Base-by-base conservation (phyloP, 2,888 invertebrate species). In the Electrophaes corylata region DNA sequence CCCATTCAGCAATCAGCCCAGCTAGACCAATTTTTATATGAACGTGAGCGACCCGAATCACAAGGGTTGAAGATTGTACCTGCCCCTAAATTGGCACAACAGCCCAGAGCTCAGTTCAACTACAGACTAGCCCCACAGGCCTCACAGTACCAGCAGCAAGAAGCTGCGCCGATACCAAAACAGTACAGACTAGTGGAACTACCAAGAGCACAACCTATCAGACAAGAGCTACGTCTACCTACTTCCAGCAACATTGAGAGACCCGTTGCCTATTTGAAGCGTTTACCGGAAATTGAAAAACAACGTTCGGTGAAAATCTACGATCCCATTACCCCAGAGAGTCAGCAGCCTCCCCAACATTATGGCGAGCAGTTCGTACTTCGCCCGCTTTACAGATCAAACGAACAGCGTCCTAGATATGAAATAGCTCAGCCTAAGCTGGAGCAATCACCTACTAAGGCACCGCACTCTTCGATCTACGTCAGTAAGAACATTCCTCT, bases 51-150 rank as follows among this genome's bases (percentile, higher is more conserved):
- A 11, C 87, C 87, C 0, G 91, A 91, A 73, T 65, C 82, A 6
- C 89, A 91, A 71, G 91, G 91, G 0, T 71, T 92, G 8, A 92
- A 91, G 72, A 73, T 92, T 8, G 90, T 92, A 0, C 82, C 88
- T 1, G 87, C 92, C 1, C 92, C 92, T 0, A 91, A 92, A 67
- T 72, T 92, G 0, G 77, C 82, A 20, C 83, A 78, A 57, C 79
- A 81, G 48, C 67, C 74, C 6, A 70, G 73, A 47, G 65, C 75
- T 31, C 81, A 78, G 50, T 67, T 74, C 1, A 79, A 80, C 47
- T 91, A 83, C 67, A 81, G 88, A 66, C 61, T 85, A n/a, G 62
- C 82, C 1, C 76, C 85, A 11, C 89, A 88, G 64, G 54, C 59
- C 12, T 48, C 62, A 6, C 89, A 89, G 64, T 89, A 86, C 59